phyloP scores from a whole-genome alignment of 1,140 invertebrate genomes.

The Brachionus koreanus region DNA sequence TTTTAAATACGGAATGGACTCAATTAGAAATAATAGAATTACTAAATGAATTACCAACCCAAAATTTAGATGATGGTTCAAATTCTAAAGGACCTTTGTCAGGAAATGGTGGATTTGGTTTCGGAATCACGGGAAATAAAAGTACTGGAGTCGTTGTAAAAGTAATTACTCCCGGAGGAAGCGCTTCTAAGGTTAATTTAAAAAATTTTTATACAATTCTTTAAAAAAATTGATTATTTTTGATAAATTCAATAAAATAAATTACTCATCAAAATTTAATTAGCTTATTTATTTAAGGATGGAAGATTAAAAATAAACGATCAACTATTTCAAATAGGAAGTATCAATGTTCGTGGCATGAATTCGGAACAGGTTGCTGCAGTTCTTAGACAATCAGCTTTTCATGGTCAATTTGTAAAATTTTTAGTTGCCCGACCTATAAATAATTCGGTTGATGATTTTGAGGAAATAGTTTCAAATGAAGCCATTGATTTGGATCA shows the following conservation, averaged over 20 bases:
- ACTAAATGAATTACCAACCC: slow-evolving; percentile 68
- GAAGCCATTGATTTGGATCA: slow-evolving; percentile 3
- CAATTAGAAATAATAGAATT: slow-evolving; percentile 92
- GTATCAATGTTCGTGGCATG: slow-evolving; percentile 81
- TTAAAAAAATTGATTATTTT: background rate
- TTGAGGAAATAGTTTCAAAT: background rate
- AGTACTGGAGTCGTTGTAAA: slow-evolving; percentile 95
- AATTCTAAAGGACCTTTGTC: background rate
- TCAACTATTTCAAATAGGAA: slow-evolving; percentile 87
- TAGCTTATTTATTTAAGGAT: slow-evolving; percentile 63
- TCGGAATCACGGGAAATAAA: slow-evolving; percentile 87
- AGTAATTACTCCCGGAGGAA: slow-evolving; percentile 82
- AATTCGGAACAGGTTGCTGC: slow-evolving; percentile 86
- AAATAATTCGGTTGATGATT: background rate
- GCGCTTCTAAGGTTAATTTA: slow-evolving; percentile 74
- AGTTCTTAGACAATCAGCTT: slow-evolving; percentile 73
- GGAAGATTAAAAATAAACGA: slow-evolving; percentile 81
- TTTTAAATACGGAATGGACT: slow-evolving; percentile 84
- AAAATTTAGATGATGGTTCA: background rate
- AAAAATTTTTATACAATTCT: background rate
- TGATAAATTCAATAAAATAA: background rate
- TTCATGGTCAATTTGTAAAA: slow-evolving; percentile 70
- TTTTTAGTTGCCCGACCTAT: slow-evolving; percentile 75
- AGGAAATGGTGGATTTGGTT: slow-evolving; percentile 77
- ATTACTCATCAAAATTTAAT: background rate